phyloP scores from a whole-genome alignment of 2,113 vertebrate species.

The Mustela nigripes region DNA sequence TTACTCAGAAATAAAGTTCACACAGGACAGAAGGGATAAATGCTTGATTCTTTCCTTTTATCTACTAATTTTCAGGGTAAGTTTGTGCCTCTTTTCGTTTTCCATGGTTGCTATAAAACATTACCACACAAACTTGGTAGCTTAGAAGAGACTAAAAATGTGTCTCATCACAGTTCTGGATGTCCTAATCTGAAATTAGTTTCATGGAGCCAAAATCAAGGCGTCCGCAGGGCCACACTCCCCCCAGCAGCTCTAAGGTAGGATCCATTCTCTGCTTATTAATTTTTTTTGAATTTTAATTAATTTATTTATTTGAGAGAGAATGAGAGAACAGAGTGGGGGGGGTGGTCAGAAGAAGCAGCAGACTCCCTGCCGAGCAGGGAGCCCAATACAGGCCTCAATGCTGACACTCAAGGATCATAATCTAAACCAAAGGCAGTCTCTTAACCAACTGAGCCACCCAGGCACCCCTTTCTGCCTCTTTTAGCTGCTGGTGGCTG shows the following conservation, averaged over 20 bases:
- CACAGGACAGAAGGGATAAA: neutral
- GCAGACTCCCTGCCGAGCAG: no score
- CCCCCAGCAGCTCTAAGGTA: neutral
- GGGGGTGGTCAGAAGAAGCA: no score
- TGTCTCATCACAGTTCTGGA: neutral
- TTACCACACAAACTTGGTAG: neutral
- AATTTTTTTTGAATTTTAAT: no score
- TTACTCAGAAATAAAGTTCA: neutral
- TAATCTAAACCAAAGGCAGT: no score
- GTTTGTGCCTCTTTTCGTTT: neutral
- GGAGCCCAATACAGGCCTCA: no score
- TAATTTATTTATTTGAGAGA: no score
- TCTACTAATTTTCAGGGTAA: conserved; percentile 3
- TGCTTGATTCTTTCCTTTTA: neutral
- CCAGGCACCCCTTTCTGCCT: neutral
- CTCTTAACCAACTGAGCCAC: no score
- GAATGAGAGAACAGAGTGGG: no score
- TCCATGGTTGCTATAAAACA: neutral
- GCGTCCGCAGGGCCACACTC: neutral
- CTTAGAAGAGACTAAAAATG: conserved; percentile 1
- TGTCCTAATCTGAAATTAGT: neutral
- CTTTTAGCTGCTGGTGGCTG: neutral
- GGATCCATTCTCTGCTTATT: neutral
- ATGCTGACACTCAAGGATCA: no score
- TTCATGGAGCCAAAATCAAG: neutral